Evolutionary conservation across 2,113 vertebrate species (phyloP).

Genomic region (Pachycephala philippinensis): DNA sequence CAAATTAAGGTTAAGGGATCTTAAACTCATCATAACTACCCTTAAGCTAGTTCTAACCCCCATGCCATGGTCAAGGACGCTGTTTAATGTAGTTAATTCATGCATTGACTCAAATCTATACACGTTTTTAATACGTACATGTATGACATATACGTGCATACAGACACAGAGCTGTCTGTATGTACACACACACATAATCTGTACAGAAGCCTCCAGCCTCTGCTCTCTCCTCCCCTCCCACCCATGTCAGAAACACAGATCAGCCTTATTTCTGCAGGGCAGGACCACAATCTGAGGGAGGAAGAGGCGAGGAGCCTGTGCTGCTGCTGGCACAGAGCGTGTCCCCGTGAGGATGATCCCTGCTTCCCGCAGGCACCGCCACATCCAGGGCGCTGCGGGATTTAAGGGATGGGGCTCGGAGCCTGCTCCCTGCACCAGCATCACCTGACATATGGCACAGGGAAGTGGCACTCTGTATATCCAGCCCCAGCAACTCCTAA

Average conservation of each 20-base stretch:
- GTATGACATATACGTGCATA: neutral
- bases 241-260: neutral
- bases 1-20: neutral
- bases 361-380: neutral
- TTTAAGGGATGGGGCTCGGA: neutral
- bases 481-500: neutral
- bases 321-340: fast-evolving
- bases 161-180: fast-evolving
- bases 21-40: neutral
- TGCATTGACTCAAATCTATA: neutral
- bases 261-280: neutral
- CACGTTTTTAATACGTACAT: fast-evolving
- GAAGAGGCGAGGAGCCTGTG: neutral
- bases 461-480: no score
- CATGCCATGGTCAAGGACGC: neutral
- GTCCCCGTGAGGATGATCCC: fast-evolving
- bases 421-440: neutral
- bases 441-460: neutral
- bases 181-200: fast-evolving
- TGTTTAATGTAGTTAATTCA: neutral
- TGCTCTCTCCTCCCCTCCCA: neutral
- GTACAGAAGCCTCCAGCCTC: neutral
- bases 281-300: neutral
- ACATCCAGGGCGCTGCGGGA: fast-evolving
- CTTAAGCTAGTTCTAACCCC: neutral